Base-by-base conservation (phyloP, 2,888 invertebrate species). In the Eretmocerus hayati region DNA sequence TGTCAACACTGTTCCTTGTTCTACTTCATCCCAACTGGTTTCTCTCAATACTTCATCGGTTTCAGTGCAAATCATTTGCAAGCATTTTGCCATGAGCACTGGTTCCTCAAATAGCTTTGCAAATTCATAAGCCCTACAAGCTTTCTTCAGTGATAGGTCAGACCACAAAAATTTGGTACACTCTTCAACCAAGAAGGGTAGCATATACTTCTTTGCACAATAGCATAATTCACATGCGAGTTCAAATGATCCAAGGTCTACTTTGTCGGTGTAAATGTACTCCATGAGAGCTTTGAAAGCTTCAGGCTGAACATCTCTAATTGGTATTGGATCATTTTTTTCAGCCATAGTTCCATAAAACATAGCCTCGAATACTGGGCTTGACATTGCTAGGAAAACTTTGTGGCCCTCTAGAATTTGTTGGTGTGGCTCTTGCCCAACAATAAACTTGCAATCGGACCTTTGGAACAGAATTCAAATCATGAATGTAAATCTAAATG, bases 211-310 rank as follows among this genome's bases (percentile, higher is more conserved):
- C 63, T 90, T 90, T 9, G 89, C 90, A 46, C 86, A 88, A 66
- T 90, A 90, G 64, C 89, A 90, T 30, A 90, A 68, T 61, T 90
- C 90, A 66, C 89, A 90, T 0, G 89, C 90, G 63, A 89, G 84
- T 61, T 90, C 89, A 66, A 90, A 89, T 1, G 88, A 87, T 50
- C 81, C 81, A 13, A 90, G 80, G 58, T 84, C 84, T 33, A 90
- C 85, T 55, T 55, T 51, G 19, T 90, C 89, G 8, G 88, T 87
- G 63, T 90, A 90, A 47, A 90, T 87, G 60, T 89, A 87, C 79
- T 89, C 85, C 35, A 90, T 71, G 57, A 90, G 74, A 4, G 88
- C 84, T 68, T 83, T 84, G 61, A 90, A 90, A 1, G 90, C 89
- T 58, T 90, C 88, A 4, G 90, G 88, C 65, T 88, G 88, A 2